Evolutionary conservation across 2,797 vertebrate species (phyloP), one percentile per base, ranked within the genome.

Genomic region (Amblyopsis hoosieri): DNA sequence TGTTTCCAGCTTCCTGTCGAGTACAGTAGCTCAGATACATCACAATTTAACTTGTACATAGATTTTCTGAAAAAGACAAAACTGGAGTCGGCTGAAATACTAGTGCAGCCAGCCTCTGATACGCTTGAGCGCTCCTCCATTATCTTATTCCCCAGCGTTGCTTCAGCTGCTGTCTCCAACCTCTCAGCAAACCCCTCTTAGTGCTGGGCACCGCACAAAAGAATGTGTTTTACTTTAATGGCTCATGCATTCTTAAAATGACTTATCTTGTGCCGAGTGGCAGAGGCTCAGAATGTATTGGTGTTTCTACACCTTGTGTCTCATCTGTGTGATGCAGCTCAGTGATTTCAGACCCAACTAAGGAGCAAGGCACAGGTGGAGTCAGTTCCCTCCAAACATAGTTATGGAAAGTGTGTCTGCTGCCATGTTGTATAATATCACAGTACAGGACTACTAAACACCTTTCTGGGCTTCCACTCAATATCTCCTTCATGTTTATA

Each of bases 231-330:
- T 66, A 63, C 69, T 85, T 81, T 78, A 85, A 84, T 76, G 79
- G 74, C 66, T 75, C 52, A 81, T 87, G 55, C 65, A 84, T 85
- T 90, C 85, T 87, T 84, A 79, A 89, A 71, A 71, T 17, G 12
- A 47, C 57, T 67, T 17, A 52, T 67, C 54, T 67, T 73, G 64
- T 64, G 53, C 60, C 54, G 47, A 69, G 68, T 60, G 64, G 60
- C 69, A 60, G 46, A 66, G 57, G 48, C 42, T 65, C 23, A 2
- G 9, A 57, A 31, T 69, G 57, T 50, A 5, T 59, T 65, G 33
- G 55, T 59, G 58, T 56, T 48, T 14, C 17, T 48, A 54, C 60
- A 70, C 73, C 55, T 64, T 0, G 0, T 47, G 56, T 60, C 62
- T 74, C 61, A 75, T 83, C 72, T 79, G 58, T 49, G 60, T 62